Percentiles rank a stretch among this genome's conserved stretches.
These are phyloP conservation scores for Laticauda laticaudata DNA, from an alignment of 2,113 vertebrate species.

Conservation along the genomic window DNA sequence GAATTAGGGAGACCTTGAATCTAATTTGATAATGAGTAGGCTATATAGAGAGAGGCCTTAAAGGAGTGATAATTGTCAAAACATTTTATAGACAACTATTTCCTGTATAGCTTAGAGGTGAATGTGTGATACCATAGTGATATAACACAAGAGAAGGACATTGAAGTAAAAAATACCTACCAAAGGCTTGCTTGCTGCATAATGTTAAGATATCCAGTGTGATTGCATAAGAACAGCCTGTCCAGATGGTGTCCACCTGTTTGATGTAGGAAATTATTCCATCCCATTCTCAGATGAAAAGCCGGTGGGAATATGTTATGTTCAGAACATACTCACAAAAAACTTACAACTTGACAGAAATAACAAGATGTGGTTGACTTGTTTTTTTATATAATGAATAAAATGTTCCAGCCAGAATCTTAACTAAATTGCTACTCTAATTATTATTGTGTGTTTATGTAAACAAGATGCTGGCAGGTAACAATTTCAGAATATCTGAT, in stretches of 20 bases:
- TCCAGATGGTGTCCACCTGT: slow-evolving; percentile 61
- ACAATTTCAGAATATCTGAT: neutral
- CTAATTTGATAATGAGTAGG: neutral
- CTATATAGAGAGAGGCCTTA: neutral
- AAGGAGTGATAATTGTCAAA: neutral
- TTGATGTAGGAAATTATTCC: slow-evolving; percentile 40
- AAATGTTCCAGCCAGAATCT: slow-evolving; percentile 55
- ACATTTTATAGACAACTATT: slow-evolving; percentile 33
- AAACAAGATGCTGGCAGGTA: slow-evolving; percentile 51
- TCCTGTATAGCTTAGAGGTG: slow-evolving; percentile 12
- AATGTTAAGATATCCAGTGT: slow-evolving; percentile 37
- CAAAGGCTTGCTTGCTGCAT: slow-evolving; percentile 45
- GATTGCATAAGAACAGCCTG: slow-evolving; percentile 39
- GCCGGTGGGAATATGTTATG: slow-evolving; percentile 45
- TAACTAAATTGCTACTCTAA: slow-evolving; percentile 54
- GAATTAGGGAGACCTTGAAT: neutral
- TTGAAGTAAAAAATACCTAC: slow-evolving; percentile 38
- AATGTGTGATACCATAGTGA: slow-evolving; percentile 7
- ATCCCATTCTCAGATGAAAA: slow-evolving; percentile 43
- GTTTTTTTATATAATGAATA: slow-evolving; percentile 39
- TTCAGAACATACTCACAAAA: slow-evolving; percentile 35
- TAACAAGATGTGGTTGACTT: slow-evolving; percentile 33
- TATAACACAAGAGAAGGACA: slow-evolving; percentile 42
- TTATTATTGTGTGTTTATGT: slow-evolving; percentile 45
- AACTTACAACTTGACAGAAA: slow-evolving; percentile 18